Conservation (phyloP, 2,888 invertebrate species). For the Amphipyra berbera region DNA sequence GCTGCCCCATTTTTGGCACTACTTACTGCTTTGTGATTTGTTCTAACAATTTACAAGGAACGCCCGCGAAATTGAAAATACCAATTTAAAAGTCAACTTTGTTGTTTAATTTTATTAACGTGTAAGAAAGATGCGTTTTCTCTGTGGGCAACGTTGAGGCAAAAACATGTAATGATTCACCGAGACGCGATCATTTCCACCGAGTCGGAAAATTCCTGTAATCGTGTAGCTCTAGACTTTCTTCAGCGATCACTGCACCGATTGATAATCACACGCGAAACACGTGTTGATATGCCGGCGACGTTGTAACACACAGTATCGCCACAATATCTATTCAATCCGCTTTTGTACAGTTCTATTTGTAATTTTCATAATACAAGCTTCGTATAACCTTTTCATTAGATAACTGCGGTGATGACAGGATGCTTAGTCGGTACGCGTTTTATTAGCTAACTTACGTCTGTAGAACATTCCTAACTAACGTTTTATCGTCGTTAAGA, state of each 20-base stretch:
- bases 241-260: constrained; percentile 77
- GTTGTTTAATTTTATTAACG: constrained; percentile 65
- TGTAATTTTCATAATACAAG: constrained; percentile 27
- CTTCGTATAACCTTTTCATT: constrained; percentile 51
- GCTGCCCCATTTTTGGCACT: constrained; percentile 57
- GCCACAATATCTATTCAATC: constrained; percentile 30
- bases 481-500: constrained; percentile 83
- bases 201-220: constrained; percentile 89
- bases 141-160: constrained; percentile 70
- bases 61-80: constrained; percentile 46
- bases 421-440: constrained; percentile 61
- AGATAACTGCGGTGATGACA: constrained; percentile 56
- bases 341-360: constrained; percentile 22
- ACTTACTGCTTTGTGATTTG: constrained; percentile 30
- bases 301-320: constrained; percentile 26
- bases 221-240: constrained; percentile 80
- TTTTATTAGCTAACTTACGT: constrained; percentile 68
- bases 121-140: constrained; percentile 71
- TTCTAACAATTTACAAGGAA: constrained; percentile 40
- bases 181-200: constrained; percentile 85
- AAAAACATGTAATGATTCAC: constrained; percentile 86
- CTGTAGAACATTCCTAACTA: constrained; percentile 79
- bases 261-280: constrained; percentile 75
- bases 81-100: constrained; percentile 57
- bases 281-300: constrained; percentile 56